Base-by-base conservation (phyloP, 2,113 vertebrate species). In the Bufo gargarizans region DNA sequence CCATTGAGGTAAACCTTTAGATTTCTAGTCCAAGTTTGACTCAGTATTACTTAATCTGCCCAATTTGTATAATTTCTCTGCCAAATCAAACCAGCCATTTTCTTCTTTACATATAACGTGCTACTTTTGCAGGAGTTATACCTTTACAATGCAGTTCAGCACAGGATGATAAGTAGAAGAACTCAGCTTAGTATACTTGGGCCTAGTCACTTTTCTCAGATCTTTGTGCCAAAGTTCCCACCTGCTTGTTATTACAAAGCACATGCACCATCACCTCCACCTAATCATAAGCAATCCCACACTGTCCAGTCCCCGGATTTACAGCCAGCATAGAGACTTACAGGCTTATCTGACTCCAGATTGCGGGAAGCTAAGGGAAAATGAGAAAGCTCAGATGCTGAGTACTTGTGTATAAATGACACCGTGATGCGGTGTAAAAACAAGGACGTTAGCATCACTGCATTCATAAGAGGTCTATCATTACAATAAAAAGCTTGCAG, bases 361-460 rank as follows among this genome's bases (percentile, higher is more conserved):
- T 58, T 79, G 76, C 79, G 59, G 76, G 76, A 86, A 86, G 58
- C 47, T 63, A 49, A 6, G 20, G 59, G 74, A 79, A 81, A 86
- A 86, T 86, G 85, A 86, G 74, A 63, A 86, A 63, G 74, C 85
- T 86, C 47, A 86, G 45, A 33, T 67, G n/a, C 47, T 84, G 82
- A 69, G n/a, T 55, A 84, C 63, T 71, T 69, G 19, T 84, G 10
- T 53, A 43, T 71, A 67, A 13, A 84, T 71, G 65, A 84, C n/a
- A 20, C 16, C 63, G 58, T 19, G 22, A 81, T 61, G 55, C 3
- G 33, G 61, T 67, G 63, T 22, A 67, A 67, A 58, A 17, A 84
- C n/a, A 83, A 33, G 49, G 47, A 47, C n/a, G 16, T 8, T 45
- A 47, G 53, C 19, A 50, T n/a, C 6, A 83, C 22, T 16, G 53